Conservation (phyloP, 2,113 vertebrate species). For the Chaetorhynchus papuensis region DNA sequence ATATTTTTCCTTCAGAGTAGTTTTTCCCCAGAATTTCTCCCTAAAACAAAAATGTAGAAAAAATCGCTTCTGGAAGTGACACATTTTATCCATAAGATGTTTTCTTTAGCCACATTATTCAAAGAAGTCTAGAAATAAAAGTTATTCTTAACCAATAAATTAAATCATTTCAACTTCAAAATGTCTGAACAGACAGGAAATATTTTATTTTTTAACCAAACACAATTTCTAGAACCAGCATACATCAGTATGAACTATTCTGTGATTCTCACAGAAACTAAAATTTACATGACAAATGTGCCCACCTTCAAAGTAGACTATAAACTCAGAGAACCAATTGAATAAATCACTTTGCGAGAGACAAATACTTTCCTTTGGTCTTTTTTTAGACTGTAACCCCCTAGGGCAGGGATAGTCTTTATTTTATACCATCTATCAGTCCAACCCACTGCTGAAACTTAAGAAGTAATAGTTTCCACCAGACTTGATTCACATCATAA, state of each 20-base stretch:
- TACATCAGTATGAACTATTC: background rate
- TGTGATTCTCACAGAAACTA: background rate
- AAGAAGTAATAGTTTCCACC: background rate
- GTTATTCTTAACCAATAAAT: background rate
- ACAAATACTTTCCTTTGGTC: background rate
- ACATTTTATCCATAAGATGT: background rate
- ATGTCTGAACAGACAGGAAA: background rate
- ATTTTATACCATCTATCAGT: background rate
- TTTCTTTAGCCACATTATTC: background rate
- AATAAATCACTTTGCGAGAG: slow-evolving; percentile 3
- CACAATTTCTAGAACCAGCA: background rate
- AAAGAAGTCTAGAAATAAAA: background rate
- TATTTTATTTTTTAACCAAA: background rate
- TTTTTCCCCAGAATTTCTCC: background rate
- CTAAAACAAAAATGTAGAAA: background rate
- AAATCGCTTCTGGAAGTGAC: background rate
- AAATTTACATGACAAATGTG: background rate
- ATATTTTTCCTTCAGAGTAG: background rate
- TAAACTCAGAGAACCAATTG: background rate
- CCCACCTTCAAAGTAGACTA: background rate
- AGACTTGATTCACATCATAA: background rate
- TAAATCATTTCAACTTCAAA: background rate
- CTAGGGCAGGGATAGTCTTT: slow-evolving; percentile 1
- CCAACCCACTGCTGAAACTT: background rate
- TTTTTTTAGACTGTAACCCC: slow-evolving; percentile 28